These are phyloP conservation scores for Brachyalestes nurse DNA, from an alignment of 2,797 vertebrate species.

Conservation along the genomic window DNA sequence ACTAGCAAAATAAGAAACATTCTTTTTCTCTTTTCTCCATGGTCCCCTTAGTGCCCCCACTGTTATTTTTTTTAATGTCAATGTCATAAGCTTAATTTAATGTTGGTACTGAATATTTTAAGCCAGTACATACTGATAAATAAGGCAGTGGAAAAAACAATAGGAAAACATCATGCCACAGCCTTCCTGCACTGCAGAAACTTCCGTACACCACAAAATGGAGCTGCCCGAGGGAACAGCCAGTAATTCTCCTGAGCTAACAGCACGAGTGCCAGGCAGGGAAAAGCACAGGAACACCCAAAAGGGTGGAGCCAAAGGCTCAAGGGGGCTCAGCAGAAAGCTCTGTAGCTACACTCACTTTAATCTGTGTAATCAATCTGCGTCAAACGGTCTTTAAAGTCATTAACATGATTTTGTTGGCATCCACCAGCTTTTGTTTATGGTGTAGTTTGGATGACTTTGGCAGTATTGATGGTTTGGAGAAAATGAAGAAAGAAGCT, in stretches of 20 bases:
- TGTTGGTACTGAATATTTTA: background rate
- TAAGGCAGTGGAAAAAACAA: background rate
- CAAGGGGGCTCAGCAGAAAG: slow-evolving; percentile 11
- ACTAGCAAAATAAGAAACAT: too few relatives aligned
- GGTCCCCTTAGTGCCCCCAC: too few relatives aligned
- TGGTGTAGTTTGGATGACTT: background rate
- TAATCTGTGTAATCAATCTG: background rate
- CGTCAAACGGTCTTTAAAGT: background rate
- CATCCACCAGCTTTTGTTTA: background rate
- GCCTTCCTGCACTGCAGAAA: background rate
- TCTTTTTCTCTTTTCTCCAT: too few relatives aligned
- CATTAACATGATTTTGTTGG: background rate
- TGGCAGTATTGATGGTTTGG: background rate
- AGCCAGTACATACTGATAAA: background rate
- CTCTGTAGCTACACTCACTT: background rate
- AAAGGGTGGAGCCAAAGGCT: background rate
- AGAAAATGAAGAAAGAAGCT: slow-evolving; percentile 13
- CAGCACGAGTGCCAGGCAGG: slow-evolving; percentile 54
- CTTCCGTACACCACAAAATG: slow-evolving; percentile 1
- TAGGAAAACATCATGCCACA: background rate
- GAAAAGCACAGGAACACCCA: slow-evolving; percentile 24
- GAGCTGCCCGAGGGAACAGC: slow-evolving; percentile 51
- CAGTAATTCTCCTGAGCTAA: slow-evolving; percentile 65
- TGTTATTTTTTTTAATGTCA: background rate
- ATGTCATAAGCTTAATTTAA: background rate